phyloP scores from a whole-genome alignment of 2,888 invertebrate genomes.

The Subacronicta megacephala region DNA sequence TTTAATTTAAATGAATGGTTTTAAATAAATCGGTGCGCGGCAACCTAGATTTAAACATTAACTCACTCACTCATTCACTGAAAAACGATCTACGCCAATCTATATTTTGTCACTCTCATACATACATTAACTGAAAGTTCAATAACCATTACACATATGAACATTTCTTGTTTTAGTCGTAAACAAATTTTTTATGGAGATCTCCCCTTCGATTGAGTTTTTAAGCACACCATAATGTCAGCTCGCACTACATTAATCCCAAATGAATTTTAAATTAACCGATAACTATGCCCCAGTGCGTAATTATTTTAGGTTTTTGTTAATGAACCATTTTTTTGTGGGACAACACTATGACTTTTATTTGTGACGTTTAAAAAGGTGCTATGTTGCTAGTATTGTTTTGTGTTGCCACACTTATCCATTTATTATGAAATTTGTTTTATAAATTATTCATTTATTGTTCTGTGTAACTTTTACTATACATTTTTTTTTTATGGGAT shows the following conservation, averaged over 20 bases:
- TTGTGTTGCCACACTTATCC: background rate
- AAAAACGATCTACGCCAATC: background rate
- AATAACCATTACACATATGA: conserved; percentile 36
- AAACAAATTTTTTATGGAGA: conserved; percentile 60
- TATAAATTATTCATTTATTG: too few relatives aligned
- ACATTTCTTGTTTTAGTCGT: conserved; percentile 56
- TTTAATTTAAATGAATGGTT: background rate
- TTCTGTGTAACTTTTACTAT: too few relatives aligned
- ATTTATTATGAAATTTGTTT: too few relatives aligned
- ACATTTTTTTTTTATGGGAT: too few relatives aligned
- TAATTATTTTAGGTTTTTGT: conserved; percentile 60
- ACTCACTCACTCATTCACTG: too few relatives aligned
- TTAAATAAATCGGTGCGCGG: too few relatives aligned
- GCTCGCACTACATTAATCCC: conserved; percentile 67
- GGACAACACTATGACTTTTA: conserved; percentile 21
- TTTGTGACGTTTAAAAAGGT: conserved; percentile 3
- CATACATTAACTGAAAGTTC: conserved; percentile 26
- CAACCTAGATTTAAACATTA: too few relatives aligned
- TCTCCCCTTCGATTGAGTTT: conserved; percentile 55
- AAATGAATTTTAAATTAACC: conserved; percentile 76
- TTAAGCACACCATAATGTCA: conserved; percentile 74
- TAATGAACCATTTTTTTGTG: conserved; percentile 37
- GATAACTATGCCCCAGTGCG: conserved; percentile 71
- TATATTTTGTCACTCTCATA: conserved; percentile 21
- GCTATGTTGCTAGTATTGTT: conserved; percentile 9